Base-by-base conservation (phyloP, 2,888 invertebrate species). In the Chymomyza fuscimana region DNA sequence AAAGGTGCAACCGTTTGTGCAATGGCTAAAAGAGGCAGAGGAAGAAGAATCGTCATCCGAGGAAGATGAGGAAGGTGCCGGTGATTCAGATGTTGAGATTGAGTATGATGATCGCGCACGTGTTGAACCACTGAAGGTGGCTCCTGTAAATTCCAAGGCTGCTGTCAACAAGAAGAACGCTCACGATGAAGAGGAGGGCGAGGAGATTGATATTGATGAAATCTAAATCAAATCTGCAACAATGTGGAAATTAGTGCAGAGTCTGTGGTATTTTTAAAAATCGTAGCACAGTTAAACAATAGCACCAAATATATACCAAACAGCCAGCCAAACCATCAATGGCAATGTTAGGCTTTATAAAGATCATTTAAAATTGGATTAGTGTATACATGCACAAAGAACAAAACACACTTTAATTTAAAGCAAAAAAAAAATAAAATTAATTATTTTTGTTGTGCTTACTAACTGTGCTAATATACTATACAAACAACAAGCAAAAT, bases 11-110 rank as follows among this genome's bases (percentile, higher is more conserved):
- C 98, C 98, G 70, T 98, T 99, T 93, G 94, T 99, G 74, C 97
- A 96, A 89, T 99, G 99, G 99, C 94, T 99, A 84, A 95, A 96
- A 91, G 98, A 99, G 91, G 99, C 99, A 72, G 98, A 98, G 90
- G 98, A 98, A 92, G 97, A 97, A 90, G 96, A 96, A 77, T 96
- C 95, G 29, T 96, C 95, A n/a, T 95, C 95, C 29, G 94, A 94
- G 54, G 95, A 94, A 32, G 96, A 89, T 9, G 88, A 89, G 10
- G 81, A 90, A 50, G 96, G 77, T n/a, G 90, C 87, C 25, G 84
- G 87, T 10, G 91, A 96, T 77, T 95, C 95, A 60, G 93, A 93
- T 82, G 93, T 94, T 70, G 93, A 93, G 94, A 97, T 97, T 92
- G 97, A 97, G 91, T 97, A 97, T 91, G 95, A 96, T 91, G 97